Evolutionary conservation across 2,888 invertebrate genomes (phyloP), one percentile per base, ranked within the genome.

Genomic region (Conus canariensis): DNA sequence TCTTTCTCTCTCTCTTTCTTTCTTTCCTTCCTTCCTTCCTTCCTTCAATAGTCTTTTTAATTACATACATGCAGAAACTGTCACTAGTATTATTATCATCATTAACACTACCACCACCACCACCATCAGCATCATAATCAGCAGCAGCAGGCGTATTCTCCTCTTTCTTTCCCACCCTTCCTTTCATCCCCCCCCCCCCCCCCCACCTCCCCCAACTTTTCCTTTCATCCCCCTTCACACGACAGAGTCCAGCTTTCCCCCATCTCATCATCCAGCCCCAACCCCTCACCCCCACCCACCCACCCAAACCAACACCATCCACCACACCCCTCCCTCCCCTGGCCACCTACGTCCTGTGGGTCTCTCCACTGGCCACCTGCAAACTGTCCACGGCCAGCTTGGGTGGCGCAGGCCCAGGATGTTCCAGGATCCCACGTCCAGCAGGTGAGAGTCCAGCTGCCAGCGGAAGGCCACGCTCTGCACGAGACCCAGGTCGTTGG

Each of bases 401-500:
- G 30, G 30, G 85, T 93, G 92, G 93, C 93, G 93, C 58, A n/a
- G n/a, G 16, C 92, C 91, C 30, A 93, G 87, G n/a, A 92, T 77
- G 85, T 93, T 92, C 93, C 93, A 93, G 64, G 93, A 90, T 30
- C 92, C 89, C 10, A 92, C 91, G 80, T 93, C 92, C 25, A 91
- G 70, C 25, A 92, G 25, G 19, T 86, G 14, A 0, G 92, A 90
- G 25, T 82, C 64, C 77, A 93, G 93, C 19, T 89, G 83, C 93
- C 93, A 94, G n/a, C 90, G 87, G 67, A 94, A 60, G 16, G 83
- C 87, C 14, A 93, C 91, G 25, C 88, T 89, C 22, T 56, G 86
- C 45, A 95, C 85, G 25, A 90, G 90, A 10, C 94, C 95, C 58
- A 95, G 90, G 88, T 94, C 92, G 25, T 91, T 91, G 10, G 92